Base-by-base conservation (phyloP, 2,797 vertebrate genomes). In the Phoebastria nigripes region DNA sequence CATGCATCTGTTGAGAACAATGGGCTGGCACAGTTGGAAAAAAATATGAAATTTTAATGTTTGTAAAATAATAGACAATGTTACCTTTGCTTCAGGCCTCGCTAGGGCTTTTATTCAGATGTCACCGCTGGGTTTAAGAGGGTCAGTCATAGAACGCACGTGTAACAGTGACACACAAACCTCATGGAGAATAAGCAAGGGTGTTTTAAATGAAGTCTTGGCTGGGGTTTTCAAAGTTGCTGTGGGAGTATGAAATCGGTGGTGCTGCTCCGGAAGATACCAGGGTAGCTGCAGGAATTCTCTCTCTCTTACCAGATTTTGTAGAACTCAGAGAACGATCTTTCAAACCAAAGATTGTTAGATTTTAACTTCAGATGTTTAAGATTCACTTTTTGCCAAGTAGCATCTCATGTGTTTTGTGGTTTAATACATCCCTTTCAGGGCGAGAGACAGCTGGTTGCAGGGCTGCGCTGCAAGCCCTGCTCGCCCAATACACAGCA, bases 11-110 rank as follows among this genome's bases (percentile, higher is more conserved):
- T 69, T 62, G 73, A 82, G 81, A 94, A 90, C 42, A 93, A 85
- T 66, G 37, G 67, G 39, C 74, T 91, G 86, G 67, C 78, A 73
- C 37, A 19, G 62, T 5, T 72, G 29, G 73, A 67, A 89, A 85
- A 91, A 12, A 65, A 67, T 29, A 77, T 14, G 12, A 71, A 82
- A 74, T 61, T 11, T 65, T 52, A 42, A 42, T 78, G 52, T 90
- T 83, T 88, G 61, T 81, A 67, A 88, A 67, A 67, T 67, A 81
- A 49, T 15, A 42, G 82, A 28, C 20, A 39, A 51, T 15, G 26
- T 65, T 86, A 82, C 77, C 46, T 95, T 87, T 79, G 46, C 62
- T 87, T 89, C 70, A 55, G 83, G 90, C 82, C 90, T 83, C 1
- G 1, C 47, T 54, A 28, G 8, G 42, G 17, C 69, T 84, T 78